Percentiles rank a stretch among this genome's conserved stretches.
phyloP scores from a whole-genome alignment of 30 jellyfish, hydroid and myxozoan genomes.

The Turritopsis rubra region DNA sequence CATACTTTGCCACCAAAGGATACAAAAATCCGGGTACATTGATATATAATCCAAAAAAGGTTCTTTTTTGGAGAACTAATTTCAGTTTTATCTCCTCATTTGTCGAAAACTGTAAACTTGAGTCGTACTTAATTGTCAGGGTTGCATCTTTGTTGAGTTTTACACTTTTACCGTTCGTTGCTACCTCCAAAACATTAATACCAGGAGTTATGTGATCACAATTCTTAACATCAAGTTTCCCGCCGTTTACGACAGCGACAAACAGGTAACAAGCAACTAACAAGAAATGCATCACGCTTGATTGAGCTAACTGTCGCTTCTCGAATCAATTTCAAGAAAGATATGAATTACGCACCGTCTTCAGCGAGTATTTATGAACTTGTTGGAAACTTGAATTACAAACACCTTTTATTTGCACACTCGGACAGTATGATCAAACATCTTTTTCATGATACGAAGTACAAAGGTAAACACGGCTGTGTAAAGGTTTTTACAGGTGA shows the following conservation, averaged over 20 bases:
- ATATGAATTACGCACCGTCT: neutral
- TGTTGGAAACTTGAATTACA: neutral
- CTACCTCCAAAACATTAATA: neutral
- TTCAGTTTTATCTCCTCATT: neutral
- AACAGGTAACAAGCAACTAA: neutral
- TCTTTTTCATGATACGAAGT: no score
- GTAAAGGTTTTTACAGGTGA: neutral
- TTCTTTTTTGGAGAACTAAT: neutral
- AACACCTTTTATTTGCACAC: neutral
- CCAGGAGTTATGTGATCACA: neutral
- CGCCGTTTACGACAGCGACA: neutral
- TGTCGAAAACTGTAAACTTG: neutral
- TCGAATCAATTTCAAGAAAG: neutral
- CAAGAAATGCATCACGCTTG: neutral
- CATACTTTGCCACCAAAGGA: neutral
- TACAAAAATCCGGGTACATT: neutral
- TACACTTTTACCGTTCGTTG: neutral
- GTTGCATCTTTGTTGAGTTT: neutral
- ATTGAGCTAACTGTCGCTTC: neutral
- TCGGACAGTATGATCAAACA: neutral
- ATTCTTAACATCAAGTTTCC: neutral
- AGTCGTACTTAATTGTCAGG: neutral
- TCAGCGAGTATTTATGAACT: neutral
- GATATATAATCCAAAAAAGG: neutral
- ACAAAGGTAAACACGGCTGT: neutral